Conservation (phyloP, 2,888 invertebrate genomes). For the Brassicogethes aeneus region DNA sequence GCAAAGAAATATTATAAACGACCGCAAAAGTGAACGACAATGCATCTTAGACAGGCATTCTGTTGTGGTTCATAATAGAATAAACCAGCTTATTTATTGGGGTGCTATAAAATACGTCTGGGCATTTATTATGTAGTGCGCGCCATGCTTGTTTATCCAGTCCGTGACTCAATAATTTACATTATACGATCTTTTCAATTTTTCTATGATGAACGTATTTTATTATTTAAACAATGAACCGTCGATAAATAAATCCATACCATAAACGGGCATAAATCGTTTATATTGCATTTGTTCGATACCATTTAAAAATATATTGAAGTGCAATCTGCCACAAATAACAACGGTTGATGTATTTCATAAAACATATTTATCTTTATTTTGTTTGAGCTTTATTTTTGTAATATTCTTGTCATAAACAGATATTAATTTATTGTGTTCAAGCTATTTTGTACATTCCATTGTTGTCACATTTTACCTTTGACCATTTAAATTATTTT, state of each 20-base stretch:
- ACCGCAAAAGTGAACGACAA: slow-evolving; percentile 26
- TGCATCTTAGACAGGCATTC: slow-evolving; percentile 28
- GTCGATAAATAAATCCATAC: slow-evolving; percentile 7
- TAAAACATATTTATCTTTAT: not conserved
- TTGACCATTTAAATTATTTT: too few relatives aligned
- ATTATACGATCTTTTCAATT: slow-evolving; percentile 32
- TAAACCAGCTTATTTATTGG: slow-evolving; percentile 40
- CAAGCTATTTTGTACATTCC: too few relatives aligned
- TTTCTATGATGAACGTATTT: slow-evolving; percentile 22
- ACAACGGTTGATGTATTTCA: not conserved
- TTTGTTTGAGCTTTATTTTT: not conserved
- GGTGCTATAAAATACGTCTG: slow-evolving; percentile 37
- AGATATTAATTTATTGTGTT: not conserved
- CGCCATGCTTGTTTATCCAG: slow-evolving; percentile 32
- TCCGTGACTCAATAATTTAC: slow-evolving; percentile 33
- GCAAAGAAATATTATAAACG: slow-evolving; percentile 12
- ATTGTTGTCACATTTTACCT: too few relatives aligned
- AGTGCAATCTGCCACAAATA: slow-evolving; percentile 2
- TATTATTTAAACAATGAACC: slow-evolving; percentile 8
- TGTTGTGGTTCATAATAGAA: slow-evolving; percentile 38
- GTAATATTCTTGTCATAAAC: slow-evolving; percentile 1
- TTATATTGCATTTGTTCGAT: not conserved
- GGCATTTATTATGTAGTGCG: slow-evolving; percentile 38
- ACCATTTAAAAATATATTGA: slow-evolving; percentile 1
- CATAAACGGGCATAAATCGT: slow-evolving; percentile 10